These are phyloP conservation scores for Heloderma charlesbogerti DNA, from an alignment of 2,113 vertebrate genomes.

Conservation along the genomic window DNA sequence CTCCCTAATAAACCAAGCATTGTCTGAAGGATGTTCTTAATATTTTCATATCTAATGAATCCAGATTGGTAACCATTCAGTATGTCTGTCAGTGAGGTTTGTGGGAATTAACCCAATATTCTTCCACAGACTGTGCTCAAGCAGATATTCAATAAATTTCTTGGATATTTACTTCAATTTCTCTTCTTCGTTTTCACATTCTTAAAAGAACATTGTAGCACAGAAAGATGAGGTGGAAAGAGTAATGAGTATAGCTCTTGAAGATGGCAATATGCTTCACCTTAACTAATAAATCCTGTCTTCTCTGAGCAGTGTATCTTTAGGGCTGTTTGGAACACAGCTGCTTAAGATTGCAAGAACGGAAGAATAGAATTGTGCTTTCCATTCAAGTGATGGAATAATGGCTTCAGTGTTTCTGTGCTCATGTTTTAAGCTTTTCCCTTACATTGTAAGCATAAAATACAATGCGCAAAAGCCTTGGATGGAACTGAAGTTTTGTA, in stretches of 20 bases:
- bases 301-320: conserved; percentile 25
- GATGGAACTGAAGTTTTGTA: neutral
- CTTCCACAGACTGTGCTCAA: conserved; percentile 73
- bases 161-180: conserved; percentile 70
- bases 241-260: neutral
- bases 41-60: conserved; percentile 62
- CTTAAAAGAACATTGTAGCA: neutral
- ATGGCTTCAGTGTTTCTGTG: neutral
- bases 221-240: neutral
- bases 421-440: neutral
- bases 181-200: conserved; percentile 63
- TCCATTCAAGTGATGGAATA: neutral
- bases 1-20: conserved; percentile 15
- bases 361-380: neutral
- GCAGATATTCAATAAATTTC: conserved; percentile 80
- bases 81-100: conserved; percentile 59
- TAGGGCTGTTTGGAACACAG: conserved; percentile 1
- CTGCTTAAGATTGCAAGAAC: conserved; percentile 38
- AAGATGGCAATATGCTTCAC: neutral
- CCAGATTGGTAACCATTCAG: conserved; percentile 46
- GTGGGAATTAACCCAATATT: conserved; percentile 56
- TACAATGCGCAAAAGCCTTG: neutral
- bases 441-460: neutral
- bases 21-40: conserved; percentile 52
- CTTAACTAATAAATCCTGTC: conserved; percentile 3